Percentiles rank a stretch among this genome's conserved stretches.
These are phyloP conservation scores for Xenus cinereus DNA, from an alignment of 2,113 vertebrate genomes.

Conservation along the genomic window DNA sequence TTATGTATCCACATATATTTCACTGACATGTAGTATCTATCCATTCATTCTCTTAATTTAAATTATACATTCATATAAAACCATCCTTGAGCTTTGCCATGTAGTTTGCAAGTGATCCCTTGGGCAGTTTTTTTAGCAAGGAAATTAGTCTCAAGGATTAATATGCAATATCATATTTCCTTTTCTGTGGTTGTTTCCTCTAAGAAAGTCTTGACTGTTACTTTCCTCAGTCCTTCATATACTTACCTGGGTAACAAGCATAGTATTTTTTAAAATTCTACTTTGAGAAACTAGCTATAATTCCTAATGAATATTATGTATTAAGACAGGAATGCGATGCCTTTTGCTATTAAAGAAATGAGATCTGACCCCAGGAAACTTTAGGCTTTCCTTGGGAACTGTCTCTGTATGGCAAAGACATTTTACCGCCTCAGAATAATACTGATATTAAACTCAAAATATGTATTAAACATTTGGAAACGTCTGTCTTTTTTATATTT, in stretches of 20 bases:
- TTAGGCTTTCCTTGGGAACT: neutral
- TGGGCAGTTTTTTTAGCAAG: neutral
- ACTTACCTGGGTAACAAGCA: neutral
- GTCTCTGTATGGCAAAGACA: neutral
- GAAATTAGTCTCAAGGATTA: neutral
- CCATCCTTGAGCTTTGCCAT: neutral
- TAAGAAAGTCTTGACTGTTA: neutral
- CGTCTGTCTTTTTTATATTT: neutral
- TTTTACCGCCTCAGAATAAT: neutral
- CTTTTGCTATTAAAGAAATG: neutral
- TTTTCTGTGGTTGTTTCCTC: neutral
- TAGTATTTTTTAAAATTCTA: neutral
- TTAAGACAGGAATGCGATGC: neutral
- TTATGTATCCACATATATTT: neutral
- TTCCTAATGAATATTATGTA: neutral
- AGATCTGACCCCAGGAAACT: neutral
- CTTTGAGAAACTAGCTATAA: neutral
- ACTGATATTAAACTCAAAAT: neutral
- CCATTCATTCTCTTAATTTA: neutral
- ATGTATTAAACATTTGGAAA: neutral
- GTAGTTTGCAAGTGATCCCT: neutral
- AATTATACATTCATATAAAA: neutral
- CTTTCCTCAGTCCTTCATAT: neutral
- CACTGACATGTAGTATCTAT: neutral
- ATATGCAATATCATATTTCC: neutral